A percentile compares a stretch with the other conserved stretches of the same genome.
phyloP scores from a whole-genome alignment of 2,113 vertebrate genomes.

The Holacanthus passer region DNA sequence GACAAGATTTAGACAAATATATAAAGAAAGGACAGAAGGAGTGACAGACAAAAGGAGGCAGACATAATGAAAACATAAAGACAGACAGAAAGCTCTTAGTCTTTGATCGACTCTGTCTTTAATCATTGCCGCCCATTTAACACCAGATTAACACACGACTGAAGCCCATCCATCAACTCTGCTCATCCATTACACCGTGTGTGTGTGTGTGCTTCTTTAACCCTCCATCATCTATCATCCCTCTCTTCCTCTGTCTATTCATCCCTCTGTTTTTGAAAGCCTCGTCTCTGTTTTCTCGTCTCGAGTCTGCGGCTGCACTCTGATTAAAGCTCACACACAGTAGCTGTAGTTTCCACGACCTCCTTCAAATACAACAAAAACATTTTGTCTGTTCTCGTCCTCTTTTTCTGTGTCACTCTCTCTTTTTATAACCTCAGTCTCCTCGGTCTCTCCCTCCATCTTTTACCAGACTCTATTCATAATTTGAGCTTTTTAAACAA shows the following conservation, averaged over 20 bases:
- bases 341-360: conserved; percentile 52
- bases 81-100: conserved; percentile 4
- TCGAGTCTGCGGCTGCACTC: conserved; percentile 44
- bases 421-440: conserved; percentile 5
- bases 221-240: conserved; percentile 54
- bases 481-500: too few species aligned
- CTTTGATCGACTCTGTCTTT: conserved; percentile 36
- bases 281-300: conserved; percentile 56
- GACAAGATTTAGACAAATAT: background rate
- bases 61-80: background rate
- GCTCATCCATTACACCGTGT: conserved; percentile 41
- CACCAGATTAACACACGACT: conserved; percentile 56
- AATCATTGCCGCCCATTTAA: conserved; percentile 46
- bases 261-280: conserved; percentile 43
- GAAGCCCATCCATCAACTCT: conserved; percentile 67
- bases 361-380: conserved; percentile 30
- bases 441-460: background rate
- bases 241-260: conserved; percentile 36
- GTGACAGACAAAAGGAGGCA: background rate
- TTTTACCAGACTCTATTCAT: background rate
- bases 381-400: background rate
- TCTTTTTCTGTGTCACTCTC: background rate
- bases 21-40: background rate
- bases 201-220: conserved; percentile 36
- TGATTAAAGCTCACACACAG: conserved; percentile 51